A percentile compares a stretch with the other conserved stretches of the same genome.
Evolutionary conservation across 2,797 vertebrate species (phyloP).

Genomic region (Hylomyscus alleni): DNA sequence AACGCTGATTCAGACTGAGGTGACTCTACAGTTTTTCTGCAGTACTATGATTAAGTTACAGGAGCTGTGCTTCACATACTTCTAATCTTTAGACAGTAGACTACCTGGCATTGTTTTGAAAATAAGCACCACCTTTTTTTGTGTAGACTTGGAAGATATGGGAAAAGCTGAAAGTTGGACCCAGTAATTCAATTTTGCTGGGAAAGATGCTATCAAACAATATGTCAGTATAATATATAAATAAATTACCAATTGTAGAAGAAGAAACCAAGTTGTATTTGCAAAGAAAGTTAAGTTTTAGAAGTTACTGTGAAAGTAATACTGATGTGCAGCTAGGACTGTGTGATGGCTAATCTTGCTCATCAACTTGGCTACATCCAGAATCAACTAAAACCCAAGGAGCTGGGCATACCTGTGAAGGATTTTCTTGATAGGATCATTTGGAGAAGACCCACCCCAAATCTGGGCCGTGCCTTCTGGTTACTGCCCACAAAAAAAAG

Average conservation of each 20-base stretch:
- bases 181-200: conserved; percentile 21
- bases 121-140: background rate
- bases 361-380: background rate
- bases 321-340: background rate
- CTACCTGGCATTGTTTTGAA: conserved; percentile 33
- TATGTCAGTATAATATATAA: conserved; percentile 24
- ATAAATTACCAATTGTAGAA: conserved; percentile 36
- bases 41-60: background rate
- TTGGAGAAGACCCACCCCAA: background rate
- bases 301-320: background rate
- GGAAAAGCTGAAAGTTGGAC: conserved; percentile 8
- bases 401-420: background rate
- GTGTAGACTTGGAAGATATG: conserved; percentile 17
- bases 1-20: background rate
- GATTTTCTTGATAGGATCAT: background rate
- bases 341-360: background rate
- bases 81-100: conserved; percentile 27
- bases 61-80: conserved; percentile 4
- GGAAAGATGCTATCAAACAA: conserved; percentile 35
- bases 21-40: background rate
- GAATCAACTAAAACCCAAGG: background rate
- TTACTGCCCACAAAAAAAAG: background rate
- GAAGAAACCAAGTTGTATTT: conserved; percentile 45
- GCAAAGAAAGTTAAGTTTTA: background rate
- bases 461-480: background rate